A percentile compares a stretch with the other conserved stretches of the same genome.
These are phyloP conservation scores for Anoplophora glabripennis DNA, from an alignment of 1,140 invertebrate genomes.

Conservation along the genomic window DNA sequence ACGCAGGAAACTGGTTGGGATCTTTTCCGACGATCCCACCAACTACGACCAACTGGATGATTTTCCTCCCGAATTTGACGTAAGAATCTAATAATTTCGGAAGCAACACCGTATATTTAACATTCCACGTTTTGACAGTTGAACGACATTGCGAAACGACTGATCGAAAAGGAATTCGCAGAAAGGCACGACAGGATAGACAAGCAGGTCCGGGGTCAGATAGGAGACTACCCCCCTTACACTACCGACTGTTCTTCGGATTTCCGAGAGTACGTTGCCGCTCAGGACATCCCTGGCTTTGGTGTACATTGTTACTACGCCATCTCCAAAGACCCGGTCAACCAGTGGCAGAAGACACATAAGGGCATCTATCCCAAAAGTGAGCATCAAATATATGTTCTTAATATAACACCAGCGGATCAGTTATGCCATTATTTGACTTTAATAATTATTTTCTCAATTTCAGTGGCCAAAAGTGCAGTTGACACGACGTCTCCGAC, in stretches of 20 bases:
- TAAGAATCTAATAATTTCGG: slow-evolving; percentile 17
- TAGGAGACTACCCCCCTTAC: slow-evolving; percentile 35
- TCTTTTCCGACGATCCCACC: slow-evolving; percentile 43
- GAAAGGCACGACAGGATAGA: slow-evolving; percentile 25
- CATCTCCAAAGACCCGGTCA: slow-evolving; percentile 46
- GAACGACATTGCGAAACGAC: slow-evolving; percentile 37
- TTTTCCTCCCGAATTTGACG: slow-evolving; percentile 40
- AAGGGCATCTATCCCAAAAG: slow-evolving; percentile 42
- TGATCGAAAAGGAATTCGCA: slow-evolving; percentile 36
- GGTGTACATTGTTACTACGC: slow-evolving; percentile 49
- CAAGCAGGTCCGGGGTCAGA: slow-evolving; percentile 24
- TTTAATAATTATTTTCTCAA: background rate
- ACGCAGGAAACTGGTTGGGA: slow-evolving; percentile 39
- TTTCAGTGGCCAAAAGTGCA: slow-evolving; percentile 25
- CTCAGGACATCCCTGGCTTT: slow-evolving; percentile 49
- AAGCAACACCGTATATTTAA: background rate
- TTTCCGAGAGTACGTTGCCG: slow-evolving; percentile 43
- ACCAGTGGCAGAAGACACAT: slow-evolving; percentile 43
- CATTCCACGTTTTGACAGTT: slow-evolving; percentile 25
- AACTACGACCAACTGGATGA: slow-evolving; percentile 33
- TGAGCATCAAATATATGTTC: slow-evolving; percentile 16
- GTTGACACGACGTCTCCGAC: slow-evolving; percentile 19
- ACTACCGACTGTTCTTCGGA: slow-evolving; percentile 43
- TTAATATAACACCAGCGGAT: background rate
- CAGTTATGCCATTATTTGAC: background rate